A percentile compares a stretch with the other conserved stretches of the same genome.
Conservation (phyloP, 2,797 vertebrate species). For the Urosaurus nigricauda region DNA sequence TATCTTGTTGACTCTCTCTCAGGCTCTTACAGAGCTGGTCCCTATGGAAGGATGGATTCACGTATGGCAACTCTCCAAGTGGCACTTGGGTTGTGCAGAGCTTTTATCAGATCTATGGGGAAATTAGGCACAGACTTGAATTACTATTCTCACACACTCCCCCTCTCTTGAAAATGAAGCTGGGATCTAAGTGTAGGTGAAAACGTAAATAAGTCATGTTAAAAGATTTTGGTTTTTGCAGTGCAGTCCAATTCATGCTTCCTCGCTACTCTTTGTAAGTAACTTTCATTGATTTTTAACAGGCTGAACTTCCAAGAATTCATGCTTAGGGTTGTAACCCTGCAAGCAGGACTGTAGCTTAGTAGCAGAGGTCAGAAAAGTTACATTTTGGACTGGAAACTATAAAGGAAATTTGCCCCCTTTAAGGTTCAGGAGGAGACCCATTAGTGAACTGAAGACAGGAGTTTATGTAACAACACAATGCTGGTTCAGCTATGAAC, state of each 20-base stretch:
- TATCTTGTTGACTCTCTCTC: neutral
- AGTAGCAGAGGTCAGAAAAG: neutral
- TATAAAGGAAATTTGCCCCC: neutral
- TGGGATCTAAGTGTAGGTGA: neutral
- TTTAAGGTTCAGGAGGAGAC: too few species aligned
- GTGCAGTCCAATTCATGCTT: neutral
- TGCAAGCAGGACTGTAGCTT: neutral
- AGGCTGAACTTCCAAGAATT: neutral
- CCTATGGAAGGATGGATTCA: neutral
- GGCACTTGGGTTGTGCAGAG: neutral
- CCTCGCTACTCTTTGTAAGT: neutral
- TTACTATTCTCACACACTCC: neutral
- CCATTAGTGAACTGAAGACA: too few species aligned
- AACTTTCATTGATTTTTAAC: neutral
- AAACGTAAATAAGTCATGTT: neutral
- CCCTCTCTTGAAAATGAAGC: neutral
- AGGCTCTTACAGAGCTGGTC: neutral
- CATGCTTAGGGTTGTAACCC: too few species aligned
- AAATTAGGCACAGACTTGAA: conserved; percentile 5
- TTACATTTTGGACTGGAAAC: neutral
- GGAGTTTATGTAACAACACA: too few species aligned
- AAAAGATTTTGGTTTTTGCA: neutral
- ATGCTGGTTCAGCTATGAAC: too few species aligned
- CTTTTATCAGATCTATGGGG: conserved; percentile 12
- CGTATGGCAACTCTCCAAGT: neutral